Conservation (phyloP, 2,888 invertebrate species). For the Atethmia centrago region DNA sequence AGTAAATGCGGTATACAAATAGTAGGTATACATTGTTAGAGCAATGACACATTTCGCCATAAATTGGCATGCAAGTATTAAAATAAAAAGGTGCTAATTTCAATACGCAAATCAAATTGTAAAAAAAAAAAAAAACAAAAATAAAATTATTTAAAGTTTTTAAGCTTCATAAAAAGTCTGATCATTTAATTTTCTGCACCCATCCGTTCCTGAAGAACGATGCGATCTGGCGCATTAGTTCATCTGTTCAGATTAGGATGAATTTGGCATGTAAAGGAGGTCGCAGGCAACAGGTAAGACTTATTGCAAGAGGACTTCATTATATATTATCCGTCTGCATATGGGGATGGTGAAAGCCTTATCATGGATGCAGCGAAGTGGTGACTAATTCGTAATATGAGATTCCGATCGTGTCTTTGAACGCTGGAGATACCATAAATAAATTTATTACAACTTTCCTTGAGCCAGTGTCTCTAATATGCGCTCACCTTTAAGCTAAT, state of each 20-base stretch:
- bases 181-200: too few species aligned
- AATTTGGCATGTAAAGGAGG: background rate
- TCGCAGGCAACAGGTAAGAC: background rate
- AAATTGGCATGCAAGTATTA: too few species aligned
- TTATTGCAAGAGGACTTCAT: background rate
- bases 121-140: too few species aligned
- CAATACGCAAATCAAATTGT: too few species aligned
- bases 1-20: too few species aligned
- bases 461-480: background rate
- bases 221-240: background rate
- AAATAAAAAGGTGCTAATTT: too few species aligned
- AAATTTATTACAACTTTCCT: background rate
- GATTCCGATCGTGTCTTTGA: too few species aligned
- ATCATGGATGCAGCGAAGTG: background rate
- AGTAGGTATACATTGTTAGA: too few species aligned
- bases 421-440: background rate
- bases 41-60: too few species aligned
- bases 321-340: background rate
- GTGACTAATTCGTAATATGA: background rate
- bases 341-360: too few species aligned
- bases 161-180: too few species aligned
- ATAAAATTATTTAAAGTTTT: too few species aligned
- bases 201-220: background rate
- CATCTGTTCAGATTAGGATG: background rate
- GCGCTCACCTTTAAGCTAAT: slow-evolving; percentile 2